Evolutionary conservation across 2,113 vertebrate species (phyloP).

Genomic region (Carassius carassius): DNA sequence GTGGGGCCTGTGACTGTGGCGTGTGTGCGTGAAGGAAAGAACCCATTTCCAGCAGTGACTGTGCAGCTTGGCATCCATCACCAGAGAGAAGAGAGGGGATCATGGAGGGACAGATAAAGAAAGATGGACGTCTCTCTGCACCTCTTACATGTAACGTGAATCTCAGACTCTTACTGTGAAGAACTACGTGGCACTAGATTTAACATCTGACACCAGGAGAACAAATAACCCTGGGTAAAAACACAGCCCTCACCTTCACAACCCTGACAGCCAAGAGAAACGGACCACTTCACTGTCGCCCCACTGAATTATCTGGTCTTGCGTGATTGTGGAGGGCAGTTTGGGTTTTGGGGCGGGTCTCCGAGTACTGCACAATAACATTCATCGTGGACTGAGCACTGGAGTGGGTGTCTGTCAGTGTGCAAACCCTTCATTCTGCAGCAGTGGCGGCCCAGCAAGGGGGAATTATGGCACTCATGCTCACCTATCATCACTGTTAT

Average conservation of each 20-base stretch:
- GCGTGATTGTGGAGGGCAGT: background rate
- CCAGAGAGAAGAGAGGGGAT: background rate
- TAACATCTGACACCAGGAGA: background rate
- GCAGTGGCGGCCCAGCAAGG: background rate
- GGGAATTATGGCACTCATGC: background rate
- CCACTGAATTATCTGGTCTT: background rate
- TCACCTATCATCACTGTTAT: slow-evolving; percentile 34
- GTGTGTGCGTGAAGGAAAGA: slow-evolving; percentile 13
- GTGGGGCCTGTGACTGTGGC: slow-evolving; percentile 3
- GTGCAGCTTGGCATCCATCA: slow-evolving; percentile 28
- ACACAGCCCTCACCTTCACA: background rate
- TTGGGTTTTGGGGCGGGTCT: background rate
- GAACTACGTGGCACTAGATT: background rate
- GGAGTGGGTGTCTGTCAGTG: slow-evolving; percentile 13
- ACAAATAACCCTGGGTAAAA: background rate
- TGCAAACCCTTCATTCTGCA: slow-evolving; percentile 31
- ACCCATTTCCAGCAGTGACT: slow-evolving; percentile 13
- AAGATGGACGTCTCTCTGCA: slow-evolving; percentile 17
- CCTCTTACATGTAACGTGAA: background rate
- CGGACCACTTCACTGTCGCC: background rate
- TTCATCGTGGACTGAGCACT: slow-evolving; percentile 21
- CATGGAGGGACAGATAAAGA: slow-evolving; percentile 6
- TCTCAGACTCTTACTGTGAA: background rate
- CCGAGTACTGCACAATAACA: slow-evolving; percentile 19
- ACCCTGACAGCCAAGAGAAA: background rate